These are phyloP conservation scores for Antheraea mylitta DNA, from an alignment of 1,140 invertebrate genomes.

Conservation along the genomic window DNA sequence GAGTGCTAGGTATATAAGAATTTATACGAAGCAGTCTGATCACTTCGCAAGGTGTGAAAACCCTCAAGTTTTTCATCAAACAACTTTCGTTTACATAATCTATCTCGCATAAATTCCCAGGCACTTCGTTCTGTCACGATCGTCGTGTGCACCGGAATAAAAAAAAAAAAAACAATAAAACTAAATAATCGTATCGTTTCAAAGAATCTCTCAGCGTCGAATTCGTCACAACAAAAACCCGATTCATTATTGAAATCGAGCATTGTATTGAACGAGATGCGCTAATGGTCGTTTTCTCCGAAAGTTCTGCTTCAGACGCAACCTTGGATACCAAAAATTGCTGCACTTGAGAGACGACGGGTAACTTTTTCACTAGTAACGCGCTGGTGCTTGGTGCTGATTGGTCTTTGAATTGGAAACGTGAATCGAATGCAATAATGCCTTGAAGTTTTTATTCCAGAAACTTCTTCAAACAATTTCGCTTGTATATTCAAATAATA, in stretches of 20 bases:
- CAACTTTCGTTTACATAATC: conserved; percentile 1
- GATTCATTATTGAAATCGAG: conserved; percentile 27
- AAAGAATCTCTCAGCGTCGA: conserved; percentile 2
- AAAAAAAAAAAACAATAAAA: neutral
- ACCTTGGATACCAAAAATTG: neutral
- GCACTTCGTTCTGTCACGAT: neutral
- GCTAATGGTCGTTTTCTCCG: conserved; percentile 9
- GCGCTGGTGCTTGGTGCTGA: neutral
- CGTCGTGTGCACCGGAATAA: too few species aligned
- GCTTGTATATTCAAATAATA: too few species aligned
- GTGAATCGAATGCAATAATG: neutral
- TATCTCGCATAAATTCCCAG: neutral
- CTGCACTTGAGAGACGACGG: neutral
- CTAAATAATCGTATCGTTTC: neutral
- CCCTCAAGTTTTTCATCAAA: neutral
- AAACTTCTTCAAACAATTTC: neutral
- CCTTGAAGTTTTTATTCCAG: neutral
- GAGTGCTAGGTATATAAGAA: too few species aligned
- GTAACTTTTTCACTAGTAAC: neutral
- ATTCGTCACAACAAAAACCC: conserved; percentile 19
- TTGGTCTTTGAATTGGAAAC: neutral
- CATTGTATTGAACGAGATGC: conserved; percentile 31
- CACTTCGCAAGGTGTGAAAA: neutral
- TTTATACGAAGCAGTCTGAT: neutral
- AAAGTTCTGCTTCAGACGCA: neutral